These are phyloP conservation scores for Uria aalge DNA, from an alignment of 2,113 vertebrate genomes.

Conservation along the genomic window DNA sequence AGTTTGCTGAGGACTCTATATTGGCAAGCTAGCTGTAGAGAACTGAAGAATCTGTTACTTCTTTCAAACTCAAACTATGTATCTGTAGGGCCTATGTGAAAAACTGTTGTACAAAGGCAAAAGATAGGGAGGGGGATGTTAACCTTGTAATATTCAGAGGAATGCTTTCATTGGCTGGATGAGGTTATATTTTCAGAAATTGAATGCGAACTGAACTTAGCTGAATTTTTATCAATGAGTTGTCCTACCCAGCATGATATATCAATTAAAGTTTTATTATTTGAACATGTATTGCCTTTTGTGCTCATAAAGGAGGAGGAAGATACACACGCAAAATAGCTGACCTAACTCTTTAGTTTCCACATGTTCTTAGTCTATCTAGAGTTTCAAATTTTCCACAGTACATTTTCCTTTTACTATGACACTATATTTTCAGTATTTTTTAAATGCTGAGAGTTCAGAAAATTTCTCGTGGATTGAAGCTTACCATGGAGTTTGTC, in stretches of 20 bases:
- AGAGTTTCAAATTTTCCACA: background rate
- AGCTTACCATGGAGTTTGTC: background rate
- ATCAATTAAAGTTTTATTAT: background rate
- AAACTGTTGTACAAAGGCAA: background rate
- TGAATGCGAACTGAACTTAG: background rate
- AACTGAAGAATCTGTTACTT: background rate
- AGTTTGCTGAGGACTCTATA: background rate
- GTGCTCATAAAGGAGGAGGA: background rate
- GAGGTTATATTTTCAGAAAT: background rate
- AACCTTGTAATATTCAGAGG: background rate
- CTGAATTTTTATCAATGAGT: background rate
- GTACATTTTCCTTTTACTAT: background rate
- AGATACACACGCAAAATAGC: background rate
- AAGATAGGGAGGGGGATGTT: background rate
- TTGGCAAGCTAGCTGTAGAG: background rate
- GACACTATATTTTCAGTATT: background rate
- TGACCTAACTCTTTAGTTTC: background rate
- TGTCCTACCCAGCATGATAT: background rate
- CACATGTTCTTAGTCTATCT: background rate
- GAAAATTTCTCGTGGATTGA: background rate
- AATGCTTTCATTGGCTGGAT: background rate
- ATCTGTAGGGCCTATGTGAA: background rate
- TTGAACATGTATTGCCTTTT: background rate
- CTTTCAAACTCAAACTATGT: background rate
- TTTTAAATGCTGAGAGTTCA: background rate